Percentiles rank a stretch among this genome's conserved stretches.
Evolutionary conservation across 2,888 invertebrate species (phyloP).

Genomic region (Erannis defoliaria): DNA sequence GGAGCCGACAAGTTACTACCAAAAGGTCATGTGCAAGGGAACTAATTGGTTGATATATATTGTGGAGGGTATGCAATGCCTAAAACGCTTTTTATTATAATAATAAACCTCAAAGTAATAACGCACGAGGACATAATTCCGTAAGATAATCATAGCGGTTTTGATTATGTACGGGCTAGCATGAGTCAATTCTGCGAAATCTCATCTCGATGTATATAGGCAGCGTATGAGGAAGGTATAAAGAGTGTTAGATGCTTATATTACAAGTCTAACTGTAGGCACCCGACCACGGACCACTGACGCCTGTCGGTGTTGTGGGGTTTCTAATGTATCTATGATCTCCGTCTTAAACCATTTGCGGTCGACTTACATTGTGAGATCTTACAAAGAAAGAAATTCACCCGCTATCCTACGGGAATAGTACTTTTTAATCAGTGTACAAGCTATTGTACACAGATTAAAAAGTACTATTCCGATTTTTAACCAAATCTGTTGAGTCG

Average conservation of each 20-base stretch:
- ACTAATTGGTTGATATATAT: slow-evolving; percentile 7
- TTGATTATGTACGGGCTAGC: slow-evolving; percentile 18
- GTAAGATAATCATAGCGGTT: slow-evolving; percentile 25
- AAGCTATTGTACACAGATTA: no score
- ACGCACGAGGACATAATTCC: slow-evolving; percentile 10
- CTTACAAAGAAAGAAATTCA: no score
- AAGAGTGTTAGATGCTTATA: slow-evolving; percentile 52
- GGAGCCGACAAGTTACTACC: slow-evolving; percentile 17
- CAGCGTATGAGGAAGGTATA: slow-evolving; percentile 59
- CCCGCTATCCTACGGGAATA: no score
- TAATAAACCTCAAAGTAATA: no score
- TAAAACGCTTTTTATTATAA: neutral
- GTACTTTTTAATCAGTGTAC: no score
- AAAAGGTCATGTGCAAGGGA: slow-evolving; percentile 17
- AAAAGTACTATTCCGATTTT: no score
- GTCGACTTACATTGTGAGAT: slow-evolving; percentile 6
- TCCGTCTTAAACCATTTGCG: slow-evolving; percentile 10
- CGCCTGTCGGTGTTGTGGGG: slow-evolving; percentile 41
- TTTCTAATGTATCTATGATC: slow-evolving; percentile 18
- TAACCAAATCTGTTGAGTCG: no score
- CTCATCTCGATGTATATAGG: slow-evolving; percentile 38
- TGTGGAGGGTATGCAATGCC: neutral
- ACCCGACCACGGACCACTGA: slow-evolving; percentile 51
- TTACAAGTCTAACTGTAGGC: slow-evolving; percentile 54
- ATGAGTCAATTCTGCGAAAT: slow-evolving; percentile 31